Conservation (phyloP, 2,113 vertebrate species). For the Oreotrochilus melanogaster region DNA sequence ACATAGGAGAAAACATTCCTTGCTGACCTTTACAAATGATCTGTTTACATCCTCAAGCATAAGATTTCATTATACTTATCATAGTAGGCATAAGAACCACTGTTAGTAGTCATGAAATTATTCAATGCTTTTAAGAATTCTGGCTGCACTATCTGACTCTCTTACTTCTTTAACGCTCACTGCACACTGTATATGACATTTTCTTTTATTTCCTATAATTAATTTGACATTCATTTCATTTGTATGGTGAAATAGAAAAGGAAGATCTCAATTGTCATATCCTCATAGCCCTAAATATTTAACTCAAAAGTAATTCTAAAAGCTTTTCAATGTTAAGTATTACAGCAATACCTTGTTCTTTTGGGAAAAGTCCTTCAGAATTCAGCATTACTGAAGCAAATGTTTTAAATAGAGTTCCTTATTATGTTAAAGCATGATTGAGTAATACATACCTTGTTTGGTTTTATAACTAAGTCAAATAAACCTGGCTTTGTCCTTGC, state of each 20-base stretch:
- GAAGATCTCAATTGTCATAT: neutral
- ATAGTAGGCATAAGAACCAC: neutral
- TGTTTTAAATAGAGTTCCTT: neutral
- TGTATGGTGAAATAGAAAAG: constrained; percentile 32
- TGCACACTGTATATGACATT: constrained; percentile 22
- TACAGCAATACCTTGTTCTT: neutral
- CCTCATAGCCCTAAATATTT: constrained; percentile 38
- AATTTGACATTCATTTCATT: constrained; percentile 49
- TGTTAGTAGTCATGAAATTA: constrained; percentile 38
- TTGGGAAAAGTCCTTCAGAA: neutral
- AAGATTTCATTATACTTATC: constrained; percentile 24
- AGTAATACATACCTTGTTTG: neutral
- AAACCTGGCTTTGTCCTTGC: neutral
- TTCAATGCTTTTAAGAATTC: constrained; percentile 22
- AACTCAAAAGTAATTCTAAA: neutral
- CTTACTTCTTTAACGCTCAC: constrained; percentile 26
- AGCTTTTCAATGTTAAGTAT: neutral
- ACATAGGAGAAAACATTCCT: neutral
- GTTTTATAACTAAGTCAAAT: neutral
- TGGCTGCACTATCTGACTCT: neutral
- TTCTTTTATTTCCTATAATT: constrained; percentile 57
- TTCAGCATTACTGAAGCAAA: neutral
- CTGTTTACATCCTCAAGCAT: neutral
- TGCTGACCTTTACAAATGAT: constrained; percentile 27
- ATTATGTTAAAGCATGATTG: neutral